Evolutionary conservation across 2,888 invertebrate species (phyloP).

Genomic region (Vesta saturnalis): DNA sequence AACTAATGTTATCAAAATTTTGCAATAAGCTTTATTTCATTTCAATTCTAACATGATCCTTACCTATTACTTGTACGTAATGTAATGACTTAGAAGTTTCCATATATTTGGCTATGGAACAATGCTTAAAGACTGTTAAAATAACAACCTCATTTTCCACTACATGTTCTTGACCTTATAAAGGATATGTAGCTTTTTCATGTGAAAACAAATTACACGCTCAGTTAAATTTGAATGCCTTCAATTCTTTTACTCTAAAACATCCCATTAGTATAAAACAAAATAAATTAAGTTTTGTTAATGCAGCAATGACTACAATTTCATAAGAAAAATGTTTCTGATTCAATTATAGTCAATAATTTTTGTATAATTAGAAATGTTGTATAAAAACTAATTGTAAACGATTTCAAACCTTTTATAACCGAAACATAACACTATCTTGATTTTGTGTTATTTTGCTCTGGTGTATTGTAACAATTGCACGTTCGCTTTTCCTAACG

Average conservation of each 20-base stretch:
- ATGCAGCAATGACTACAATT: neutral
- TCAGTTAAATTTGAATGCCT: constrained; percentile 22
- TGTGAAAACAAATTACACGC: constrained; percentile 31
- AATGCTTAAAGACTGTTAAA: too few species aligned
- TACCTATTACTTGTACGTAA: too few species aligned
- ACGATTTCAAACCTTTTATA: constrained; percentile 6
- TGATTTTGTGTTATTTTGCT: constrained; percentile 42
- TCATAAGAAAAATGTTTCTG: neutral
- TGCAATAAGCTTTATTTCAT: too few species aligned
- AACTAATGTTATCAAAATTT: too few species aligned
- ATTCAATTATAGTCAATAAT: neutral
- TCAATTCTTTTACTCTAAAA: constrained; percentile 14
- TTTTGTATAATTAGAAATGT: neutral
- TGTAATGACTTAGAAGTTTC: too few species aligned
- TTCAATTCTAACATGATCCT: too few species aligned
- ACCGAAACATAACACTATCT: constrained; percentile 18
- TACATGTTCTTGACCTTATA: constrained; percentile 18
- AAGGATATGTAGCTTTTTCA: constrained; percentile 24
- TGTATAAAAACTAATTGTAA: constrained; percentile 12
- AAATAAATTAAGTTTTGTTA: constrained; percentile 5
- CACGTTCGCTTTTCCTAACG: constrained; percentile 51
- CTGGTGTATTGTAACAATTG: constrained; percentile 51
- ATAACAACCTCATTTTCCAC: neutral
- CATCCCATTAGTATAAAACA: neutral
- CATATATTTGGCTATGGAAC: too few species aligned